Percentiles rank a stretch among this genome's conserved stretches.
phyloP scores from a whole-genome alignment of 2,888 invertebrate genomes.

The Heliothis peltigera region DNA sequence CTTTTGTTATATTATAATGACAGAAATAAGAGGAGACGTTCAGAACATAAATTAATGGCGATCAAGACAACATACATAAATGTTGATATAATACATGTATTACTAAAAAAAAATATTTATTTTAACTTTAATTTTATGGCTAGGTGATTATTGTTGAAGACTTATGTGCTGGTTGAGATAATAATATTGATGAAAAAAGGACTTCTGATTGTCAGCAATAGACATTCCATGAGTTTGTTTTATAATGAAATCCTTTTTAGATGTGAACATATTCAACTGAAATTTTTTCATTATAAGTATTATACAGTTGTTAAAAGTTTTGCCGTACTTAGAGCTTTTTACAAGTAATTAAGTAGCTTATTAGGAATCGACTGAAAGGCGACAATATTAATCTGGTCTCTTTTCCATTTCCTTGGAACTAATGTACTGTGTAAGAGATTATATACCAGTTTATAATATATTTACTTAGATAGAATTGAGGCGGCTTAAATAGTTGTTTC shows the following conservation, averaged over 20 bases:
- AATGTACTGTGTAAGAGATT: slow-evolving; percentile 70
- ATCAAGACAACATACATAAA: slow-evolving; percentile 60
- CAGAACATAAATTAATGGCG: slow-evolving; percentile 38
- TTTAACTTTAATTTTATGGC: slow-evolving; percentile 47
- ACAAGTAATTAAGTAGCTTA: slow-evolving; percentile 73
- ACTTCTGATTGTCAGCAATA: slow-evolving; percentile 67
- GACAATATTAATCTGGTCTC: slow-evolving; percentile 87
- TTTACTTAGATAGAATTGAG: slow-evolving; percentile 53
- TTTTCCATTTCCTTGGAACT: slow-evolving; percentile 75
- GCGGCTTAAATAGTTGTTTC: slow-evolving; percentile 30
- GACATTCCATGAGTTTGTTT: slow-evolving; percentile 72
- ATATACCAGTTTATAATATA: slow-evolving; percentile 64
- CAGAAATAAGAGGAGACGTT: neutral
- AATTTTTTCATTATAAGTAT: slow-evolving; percentile 46
- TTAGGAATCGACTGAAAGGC: slow-evolving; percentile 83
- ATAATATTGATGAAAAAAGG: slow-evolving; percentile 39
- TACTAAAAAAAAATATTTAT: slow-evolving; percentile 60
- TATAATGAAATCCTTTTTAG: slow-evolving; percentile 43
- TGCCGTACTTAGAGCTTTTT: slow-evolving; percentile 78
- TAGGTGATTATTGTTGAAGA: slow-evolving; percentile 58
- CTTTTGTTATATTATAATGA: neutral
- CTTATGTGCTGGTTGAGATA: slow-evolving; percentile 50
- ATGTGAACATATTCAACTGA: slow-evolving; percentile 34
- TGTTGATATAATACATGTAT: slow-evolving; percentile 57
- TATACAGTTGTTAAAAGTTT: slow-evolving; percentile 67